These are phyloP conservation scores for Yponomeuta plumbellus DNA, from an alignment of 2,888 invertebrate species.

Conservation along the genomic window DNA sequence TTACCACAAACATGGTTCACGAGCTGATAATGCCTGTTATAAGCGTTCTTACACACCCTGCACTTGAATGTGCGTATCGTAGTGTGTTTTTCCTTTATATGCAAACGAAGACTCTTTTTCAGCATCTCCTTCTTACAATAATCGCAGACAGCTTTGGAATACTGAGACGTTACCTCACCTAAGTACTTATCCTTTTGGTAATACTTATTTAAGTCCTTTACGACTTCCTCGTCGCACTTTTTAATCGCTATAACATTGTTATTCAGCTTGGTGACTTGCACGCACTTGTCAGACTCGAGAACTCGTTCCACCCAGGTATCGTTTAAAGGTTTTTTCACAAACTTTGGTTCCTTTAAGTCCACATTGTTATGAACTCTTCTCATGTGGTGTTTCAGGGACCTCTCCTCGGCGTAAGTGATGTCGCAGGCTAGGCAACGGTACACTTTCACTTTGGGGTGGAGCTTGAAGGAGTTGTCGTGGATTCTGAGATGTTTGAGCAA, in stretches of 20 bases:
- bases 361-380: conserved; percentile 49
- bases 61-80: conserved; percentile 47
- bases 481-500: conserved; percentile 43
- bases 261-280: conserved; percentile 55
- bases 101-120: conserved; percentile 52
- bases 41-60: conserved; percentile 33
- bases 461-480: conserved; percentile 39
- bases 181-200: conserved; percentile 12
- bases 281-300: conserved; percentile 38
- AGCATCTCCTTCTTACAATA: conserved; percentile 60
- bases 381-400: conserved; percentile 47
- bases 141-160: conserved; percentile 51
- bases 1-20: conserved; percentile 45
- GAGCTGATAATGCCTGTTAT: conserved; percentile 47
- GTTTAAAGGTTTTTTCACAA: conserved; percentile 39
- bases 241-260: conserved; percentile 47
- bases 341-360: conserved; percentile 25
- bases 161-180: conserved; percentile 33
- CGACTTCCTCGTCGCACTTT: conserved; percentile 27
- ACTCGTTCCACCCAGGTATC: conserved; percentile 56
- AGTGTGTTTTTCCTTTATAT: conserved; percentile 52
- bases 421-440: conserved; percentile 48
- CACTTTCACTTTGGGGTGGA: conserved; percentile 17
- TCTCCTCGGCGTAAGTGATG: conserved; percentile 42
- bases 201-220: neutral